phyloP scores from a whole-genome alignment of 2,113 vertebrate species.

The Oryzias javanicus region DNA sequence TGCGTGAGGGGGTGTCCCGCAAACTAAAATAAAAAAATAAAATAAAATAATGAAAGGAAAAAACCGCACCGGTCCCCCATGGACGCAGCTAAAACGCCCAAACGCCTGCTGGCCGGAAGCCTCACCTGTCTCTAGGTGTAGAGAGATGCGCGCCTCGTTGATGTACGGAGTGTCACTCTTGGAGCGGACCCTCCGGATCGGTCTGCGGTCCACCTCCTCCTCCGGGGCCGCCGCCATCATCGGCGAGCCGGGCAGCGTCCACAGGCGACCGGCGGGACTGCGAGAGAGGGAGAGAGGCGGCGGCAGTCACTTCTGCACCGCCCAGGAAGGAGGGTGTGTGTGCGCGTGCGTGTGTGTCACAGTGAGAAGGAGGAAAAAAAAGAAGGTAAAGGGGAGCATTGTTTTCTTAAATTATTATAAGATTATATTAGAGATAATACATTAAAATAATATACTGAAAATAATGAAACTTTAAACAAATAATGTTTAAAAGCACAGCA shows the following conservation, averaged over 20 bases:
- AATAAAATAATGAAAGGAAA: too few species aligned
- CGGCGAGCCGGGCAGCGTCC: conserved; percentile 78
- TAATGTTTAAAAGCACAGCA: too few species aligned
- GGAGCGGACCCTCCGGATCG: conserved; percentile 93
- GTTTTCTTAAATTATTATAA: too few species aligned
- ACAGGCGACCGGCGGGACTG: conserved; percentile 84
- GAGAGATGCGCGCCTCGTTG: conserved; percentile 92
- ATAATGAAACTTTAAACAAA: too few species aligned
- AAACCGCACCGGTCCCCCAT: too few species aligned
- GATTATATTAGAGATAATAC: too few species aligned
- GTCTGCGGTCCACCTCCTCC: conserved; percentile 90
- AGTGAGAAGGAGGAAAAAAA: conserved; percentile 7
- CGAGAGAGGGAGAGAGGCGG: conserved; percentile 62
- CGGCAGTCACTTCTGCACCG: conserved; percentile 51
- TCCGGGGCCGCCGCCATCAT: conserved; percentile 90
- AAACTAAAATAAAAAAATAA: background rate
- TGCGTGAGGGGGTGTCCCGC: conserved; percentile 34
- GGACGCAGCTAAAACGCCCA: too few species aligned
- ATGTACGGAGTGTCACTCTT: conserved; percentile 98
- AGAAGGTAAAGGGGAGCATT: background rate
- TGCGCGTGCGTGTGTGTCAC: conserved; percentile 36
- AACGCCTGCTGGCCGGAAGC: conserved; percentile 8
- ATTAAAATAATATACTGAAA: too few species aligned
- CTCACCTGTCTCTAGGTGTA: conserved; percentile 93
- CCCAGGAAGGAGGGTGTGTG: conserved; percentile 52